These are phyloP conservation scores for Unio delphinus DNA, from an alignment of 2,888 invertebrate species.

Conservation along the genomic window DNA sequence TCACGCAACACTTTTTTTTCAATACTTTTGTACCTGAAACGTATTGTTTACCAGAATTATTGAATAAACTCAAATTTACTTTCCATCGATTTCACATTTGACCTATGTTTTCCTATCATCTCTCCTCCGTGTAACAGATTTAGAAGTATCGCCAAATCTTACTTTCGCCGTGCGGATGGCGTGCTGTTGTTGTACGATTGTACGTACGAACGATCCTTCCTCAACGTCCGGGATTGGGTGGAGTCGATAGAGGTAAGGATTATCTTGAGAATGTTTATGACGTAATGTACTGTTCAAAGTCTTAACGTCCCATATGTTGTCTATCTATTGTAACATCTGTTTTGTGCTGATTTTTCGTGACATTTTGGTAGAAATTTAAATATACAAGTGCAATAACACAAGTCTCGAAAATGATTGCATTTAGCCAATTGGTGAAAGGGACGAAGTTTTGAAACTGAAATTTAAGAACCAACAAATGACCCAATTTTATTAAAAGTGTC, in stretches of 20 bases:
- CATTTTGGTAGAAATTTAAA: neutral
- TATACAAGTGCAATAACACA: neutral
- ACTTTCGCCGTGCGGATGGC: constrained; percentile 78
- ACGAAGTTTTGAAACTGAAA: too few species aligned
- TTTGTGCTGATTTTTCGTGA: neutral
- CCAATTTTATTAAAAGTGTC: too few species aligned
- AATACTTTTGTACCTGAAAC: too few species aligned
- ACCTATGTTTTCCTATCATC: neutral
- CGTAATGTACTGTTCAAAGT: too few species aligned
- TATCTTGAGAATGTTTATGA: too few species aligned
- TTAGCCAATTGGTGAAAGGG: too few species aligned
- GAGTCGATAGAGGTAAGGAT: constrained; percentile 74
- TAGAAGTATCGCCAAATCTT: constrained; percentile 77
- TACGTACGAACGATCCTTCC: constrained; percentile 76
- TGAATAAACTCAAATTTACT: too few species aligned
- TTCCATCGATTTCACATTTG: neutral
- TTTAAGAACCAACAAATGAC: too few species aligned
- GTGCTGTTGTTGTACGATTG: constrained; percentile 77
- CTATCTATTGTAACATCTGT: neutral
- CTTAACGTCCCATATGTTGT: neutral
- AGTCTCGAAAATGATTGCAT: too few species aligned
- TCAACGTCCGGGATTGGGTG: constrained; percentile 77
- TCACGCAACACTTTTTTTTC: too few species aligned
- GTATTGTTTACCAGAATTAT: too few species aligned
- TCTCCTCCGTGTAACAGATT: constrained; percentile 68